Base-by-base conservation (phyloP, 1,140 invertebrate genomes). In the Charaxes varanes region DNA sequence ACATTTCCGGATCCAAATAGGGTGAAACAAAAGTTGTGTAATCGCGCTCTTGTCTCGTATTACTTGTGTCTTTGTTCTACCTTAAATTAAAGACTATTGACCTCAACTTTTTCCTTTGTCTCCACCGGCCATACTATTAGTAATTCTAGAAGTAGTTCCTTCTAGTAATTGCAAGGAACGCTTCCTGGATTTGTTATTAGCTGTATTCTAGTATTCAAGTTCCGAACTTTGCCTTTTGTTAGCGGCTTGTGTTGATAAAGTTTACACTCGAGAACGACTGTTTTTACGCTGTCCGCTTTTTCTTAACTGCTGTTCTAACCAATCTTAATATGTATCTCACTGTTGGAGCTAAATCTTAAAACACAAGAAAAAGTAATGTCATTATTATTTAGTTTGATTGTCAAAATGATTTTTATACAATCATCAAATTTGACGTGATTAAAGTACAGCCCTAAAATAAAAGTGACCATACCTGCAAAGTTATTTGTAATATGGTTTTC, bases 1-100 rank as follows among this genome's bases (percentile, higher is more conserved):
- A n/a, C n/a, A n/a, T n/a, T n/a, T n/a, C n/a, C n/a, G 16, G 46
- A 54, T 60, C 33, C 24, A 31, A 40, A 34, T 13, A 44, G 27
- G 34, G 22, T 37, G 33, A 48, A 48, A 43, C 41, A 43, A 57
- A 52, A 60, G 60, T 63, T 60, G 43, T 57, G 66, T 73, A 68
- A 67, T 65, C 52, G 62, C 51, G 42, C 52, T 58, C 61, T 53
- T 53, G 59, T 59, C 56, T 61, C 55, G 53, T 60, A 67, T 70
- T 64, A 67, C 63, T 61, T 60, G 59, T 53, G 61, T 65, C 54
- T 66, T 76, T 76, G 68, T 72, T 56, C 54, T 30, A 48, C 55
- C 63, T 62, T 64, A 64, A 70, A 76, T 74, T 74, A 74, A 67
- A 71, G 61, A 65, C 47, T 63, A 59, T 64, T 62, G 65, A 64